Evolutionary conservation across 2,888 invertebrate species (phyloP), one percentile per base, ranked within the genome.

Genomic region (Monoplex corrugatus): DNA sequence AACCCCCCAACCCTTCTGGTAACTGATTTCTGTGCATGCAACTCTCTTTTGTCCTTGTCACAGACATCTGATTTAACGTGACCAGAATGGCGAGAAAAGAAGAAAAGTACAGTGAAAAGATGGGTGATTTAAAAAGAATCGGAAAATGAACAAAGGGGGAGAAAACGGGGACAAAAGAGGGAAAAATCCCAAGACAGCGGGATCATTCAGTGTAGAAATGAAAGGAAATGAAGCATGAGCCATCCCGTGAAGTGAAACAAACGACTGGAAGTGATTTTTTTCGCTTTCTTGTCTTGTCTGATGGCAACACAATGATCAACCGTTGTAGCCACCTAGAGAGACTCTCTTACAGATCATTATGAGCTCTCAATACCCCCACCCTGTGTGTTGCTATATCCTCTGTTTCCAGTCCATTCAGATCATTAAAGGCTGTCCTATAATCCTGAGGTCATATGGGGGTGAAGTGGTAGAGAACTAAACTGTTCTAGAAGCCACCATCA

Each of bases 1-100:
- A 40, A 43, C 28, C 43, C 78, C 40, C 78, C 78, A 80, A 80
- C 40, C 78, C 43, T 43, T 80, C 13, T n/a, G n/a, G n/a, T n/a
- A 43, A 80, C 40, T 80, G 40, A 40, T 80, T 80, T 80, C 78
- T 80, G 78, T 80, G 78, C 78, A 80, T 80, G 78, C 78, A 80
- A 80, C 78, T 43, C 78, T 43, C 43, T 43, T 80, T 23, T 1
- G 5, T 32, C 10, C 40, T 23, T 16, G 5, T n/a, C 40, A 40
- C 78, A 40, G n/a, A 72, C n/a, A n/a, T 32, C 32, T n/a, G n/a
- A 57, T 57, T n/a, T n/a, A n/a, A n/a, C n/a, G n/a, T n/a, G n/a
- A n/a, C n/a, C n/a, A n/a, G n/a, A n/a, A n/a, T n/a, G n/a, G n/a
- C n/a, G n/a, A n/a, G n/a, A n/a, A n/a, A 57, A 57, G 0, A 57